phyloP scores from a whole-genome alignment of 2,797 vertebrate genomes.

The Siniperca obscura region DNA sequence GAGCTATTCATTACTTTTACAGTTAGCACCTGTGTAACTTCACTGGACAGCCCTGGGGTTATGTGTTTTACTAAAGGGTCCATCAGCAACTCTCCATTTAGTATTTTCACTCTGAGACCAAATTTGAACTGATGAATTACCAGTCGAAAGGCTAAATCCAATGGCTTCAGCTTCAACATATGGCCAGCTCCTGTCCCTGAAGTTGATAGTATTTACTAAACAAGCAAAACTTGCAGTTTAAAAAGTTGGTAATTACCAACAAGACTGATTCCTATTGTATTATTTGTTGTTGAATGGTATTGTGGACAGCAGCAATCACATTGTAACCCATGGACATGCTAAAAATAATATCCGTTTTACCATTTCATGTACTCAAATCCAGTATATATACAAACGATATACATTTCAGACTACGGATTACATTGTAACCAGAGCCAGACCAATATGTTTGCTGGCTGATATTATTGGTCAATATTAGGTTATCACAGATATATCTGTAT shows the following conservation, averaged over 20 bases:
- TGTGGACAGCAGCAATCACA: background rate
- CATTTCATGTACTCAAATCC: background rate
- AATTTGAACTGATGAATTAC: constrained; percentile 57
- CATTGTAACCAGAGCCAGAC: background rate
- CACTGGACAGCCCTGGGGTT: constrained; percentile 56
- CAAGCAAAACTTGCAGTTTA: constrained; percentile 4
- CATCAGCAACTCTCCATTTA: constrained; percentile 60
- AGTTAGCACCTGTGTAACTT: constrained; percentile 66
- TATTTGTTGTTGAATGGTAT: background rate
- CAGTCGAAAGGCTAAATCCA: constrained; percentile 52
- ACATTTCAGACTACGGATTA: background rate
- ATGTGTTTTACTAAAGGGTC: constrained; percentile 59
- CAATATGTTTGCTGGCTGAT: background rate
- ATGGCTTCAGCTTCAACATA: constrained; percentile 56
- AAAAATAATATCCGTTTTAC: background rate
- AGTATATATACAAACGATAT: background rate
- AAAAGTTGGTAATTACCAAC: background rate
- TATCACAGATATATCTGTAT: background rate
- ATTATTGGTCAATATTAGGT: background rate
- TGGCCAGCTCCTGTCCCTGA: constrained; percentile 32
- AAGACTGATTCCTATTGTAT: background rate
- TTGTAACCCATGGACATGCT: background rate
- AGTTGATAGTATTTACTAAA: constrained; percentile 10
- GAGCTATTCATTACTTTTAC: constrained; percentile 73
- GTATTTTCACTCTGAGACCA: constrained; percentile 59